These are phyloP conservation scores for Bombus balteatus DNA, from an alignment of 1,140 invertebrate genomes.

Conservation along the genomic window DNA sequence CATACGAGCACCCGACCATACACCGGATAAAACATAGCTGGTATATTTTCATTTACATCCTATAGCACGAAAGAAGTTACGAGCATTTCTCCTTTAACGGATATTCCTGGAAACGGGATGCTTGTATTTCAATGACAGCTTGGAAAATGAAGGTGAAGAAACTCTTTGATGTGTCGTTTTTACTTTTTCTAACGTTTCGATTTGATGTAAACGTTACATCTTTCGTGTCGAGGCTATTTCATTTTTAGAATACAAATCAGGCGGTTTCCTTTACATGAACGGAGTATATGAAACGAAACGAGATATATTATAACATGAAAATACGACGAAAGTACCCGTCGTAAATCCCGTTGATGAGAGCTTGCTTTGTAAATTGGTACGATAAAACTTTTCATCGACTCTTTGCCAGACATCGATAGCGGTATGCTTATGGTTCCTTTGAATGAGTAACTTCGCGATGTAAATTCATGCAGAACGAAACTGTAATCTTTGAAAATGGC, in stretches of 20 bases:
- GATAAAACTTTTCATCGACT: neutral
- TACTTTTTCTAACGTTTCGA: neutral
- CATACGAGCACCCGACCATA: neutral
- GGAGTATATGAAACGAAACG: neutral
- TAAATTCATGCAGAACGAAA: conserved; percentile 14
- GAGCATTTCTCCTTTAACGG: conserved; percentile 47
- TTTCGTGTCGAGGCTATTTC: neutral
- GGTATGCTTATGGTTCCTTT: neutral
- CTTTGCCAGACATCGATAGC: no score
- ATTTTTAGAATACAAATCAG: conserved; percentile 16
- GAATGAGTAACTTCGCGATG: neutral
- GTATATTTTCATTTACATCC: conserved; percentile 57
- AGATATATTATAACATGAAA: neutral
- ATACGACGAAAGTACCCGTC: neutral
- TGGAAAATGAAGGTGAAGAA: conserved; percentile 11
- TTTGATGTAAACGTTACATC: neutral
- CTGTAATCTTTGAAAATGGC: neutral
- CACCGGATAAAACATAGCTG: neutral
- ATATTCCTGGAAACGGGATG: conserved; percentile 36
- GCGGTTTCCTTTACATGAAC: neutral
- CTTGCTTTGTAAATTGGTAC: neutral
- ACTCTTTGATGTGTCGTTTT: conserved; percentile 28
- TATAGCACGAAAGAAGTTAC: conserved; percentile 23
- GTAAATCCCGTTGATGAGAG: neutral
- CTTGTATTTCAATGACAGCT: neutral